Conservation (phyloP, 2,797 vertebrate genomes). For the Okamejei kenojei region DNA sequence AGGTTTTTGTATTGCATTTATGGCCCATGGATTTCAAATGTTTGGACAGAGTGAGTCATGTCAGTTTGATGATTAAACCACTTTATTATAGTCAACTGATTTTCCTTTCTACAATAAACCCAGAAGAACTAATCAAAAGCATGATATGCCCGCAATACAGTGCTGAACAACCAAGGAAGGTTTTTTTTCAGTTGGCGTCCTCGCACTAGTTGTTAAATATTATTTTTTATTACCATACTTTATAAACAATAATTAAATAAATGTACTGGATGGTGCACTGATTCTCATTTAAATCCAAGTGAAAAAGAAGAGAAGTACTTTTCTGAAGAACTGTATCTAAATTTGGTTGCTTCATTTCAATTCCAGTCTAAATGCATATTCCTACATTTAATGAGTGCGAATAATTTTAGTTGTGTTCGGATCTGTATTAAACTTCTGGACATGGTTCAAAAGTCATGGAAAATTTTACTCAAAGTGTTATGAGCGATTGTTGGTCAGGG, state of each 20-base stretch:
- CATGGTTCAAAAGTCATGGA: neutral
- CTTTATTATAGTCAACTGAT: conserved; percentile 2
- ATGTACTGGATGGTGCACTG: neutral
- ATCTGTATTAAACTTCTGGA: neutral
- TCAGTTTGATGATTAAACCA: conserved; percentile 25
- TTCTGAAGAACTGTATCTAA: neutral
- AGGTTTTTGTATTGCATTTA: neutral
- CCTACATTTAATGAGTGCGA: neutral
- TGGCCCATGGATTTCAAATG: conserved; percentile 4
- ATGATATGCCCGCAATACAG: neutral
- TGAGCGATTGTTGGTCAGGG: neutral
- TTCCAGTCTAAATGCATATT: neutral
- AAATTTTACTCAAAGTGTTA: neutral
- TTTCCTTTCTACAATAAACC: conserved; percentile 7
- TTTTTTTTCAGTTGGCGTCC: neutral
- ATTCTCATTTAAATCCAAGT: neutral
- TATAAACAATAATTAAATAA: neutral
- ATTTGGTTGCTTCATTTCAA: neutral
- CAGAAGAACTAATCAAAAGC: neutral
- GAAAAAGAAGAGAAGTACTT: neutral
- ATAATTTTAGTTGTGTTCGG: neutral
- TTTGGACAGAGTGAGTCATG: conserved; percentile 11
- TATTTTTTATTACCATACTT: neutral
- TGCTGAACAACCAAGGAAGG: neutral
- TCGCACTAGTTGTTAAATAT: neutral